Base-by-base conservation (phyloP, 2,888 invertebrate species). In the Drosophila neotestacea region DNA sequence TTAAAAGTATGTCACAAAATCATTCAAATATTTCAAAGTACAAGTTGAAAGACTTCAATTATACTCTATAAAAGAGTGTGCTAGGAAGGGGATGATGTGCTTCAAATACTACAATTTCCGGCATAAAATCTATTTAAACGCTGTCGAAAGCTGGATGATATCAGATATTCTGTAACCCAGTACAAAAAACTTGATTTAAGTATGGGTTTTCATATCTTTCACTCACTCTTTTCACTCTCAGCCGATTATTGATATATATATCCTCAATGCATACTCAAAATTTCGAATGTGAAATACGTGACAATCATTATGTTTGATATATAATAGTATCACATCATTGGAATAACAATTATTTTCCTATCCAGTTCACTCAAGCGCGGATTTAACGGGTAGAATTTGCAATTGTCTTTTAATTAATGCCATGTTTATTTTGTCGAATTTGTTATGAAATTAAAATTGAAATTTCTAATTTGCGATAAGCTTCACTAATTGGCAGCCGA, bases 1-100 rank as follows among this genome's bases (percentile, higher is more conserved):
- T 54, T 50, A 47, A 77, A 71, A 71, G 71, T 62, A 51, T 60
- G 66, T 62, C 62, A 34, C 77, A 65, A 58, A 70, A 42, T 39
- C 47, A 13, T 34, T 52, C 27, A 62, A 56, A 59, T 44, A 60
- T 22, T 32, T 34, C 22, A 6, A 28, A 16, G 30, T 7, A 9
- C 50, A 28, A 13, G 11, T 36, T 27, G 9, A 5, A 2, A 34
- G 6, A 16, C 47, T 30, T 11, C 4, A 51, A 22, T 34, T 48
- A 5, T 10, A 48, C 6, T 4, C 34, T 30, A 22, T 30, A 3
- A 4, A 32, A 13, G 6, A 6, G 7, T 22, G 22, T 16, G 16
- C 16, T 16, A 16, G 22, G 22, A 22, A 22, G 22, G 22, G 22
- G 22, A 22, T 3, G 3, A 22, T 22, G 22, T 3, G 3, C 22